Evolutionary conservation across 2,113 vertebrate species (phyloP), one percentile per base, ranked within the genome.

Genomic region (Aptenodytes patagonicus): DNA sequence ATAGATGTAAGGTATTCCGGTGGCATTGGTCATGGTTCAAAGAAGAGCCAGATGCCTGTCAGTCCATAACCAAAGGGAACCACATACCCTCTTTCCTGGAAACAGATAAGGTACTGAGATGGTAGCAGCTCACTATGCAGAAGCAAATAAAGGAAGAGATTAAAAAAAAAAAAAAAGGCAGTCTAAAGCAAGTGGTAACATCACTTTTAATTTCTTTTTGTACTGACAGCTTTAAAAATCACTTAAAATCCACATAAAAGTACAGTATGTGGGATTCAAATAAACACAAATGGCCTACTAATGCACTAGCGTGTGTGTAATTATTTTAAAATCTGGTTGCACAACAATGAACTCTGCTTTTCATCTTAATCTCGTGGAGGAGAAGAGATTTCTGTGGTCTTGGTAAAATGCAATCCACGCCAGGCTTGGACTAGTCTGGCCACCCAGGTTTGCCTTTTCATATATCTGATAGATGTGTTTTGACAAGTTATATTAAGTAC

Each of bases 401-500:
- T 96, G 97, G 88, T 96, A 95, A 96, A 96, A 91, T 92, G 90
- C 97, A 93, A 96, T 86, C 94, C 69, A 77, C 77, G 4, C 98
- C 83, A 89, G 85, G 97, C 97, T 97, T 95, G 97, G 96, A 44
- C 97, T 86, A 91, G 94, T 73, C 95, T 96, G 98, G 86, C 98
- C 98, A 98, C 98, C 98, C 98, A 98, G 95, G 94, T 97, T 98
- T 98, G 94, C 90, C 89, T 97, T 98, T 97, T 97, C 42, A 82
- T 96, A 91, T 95, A 92, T 95, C 98, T 98, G 98, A 98, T 98
- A 98, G 98, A 98, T 98, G 96, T 97, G 98, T 98, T 98, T 98
- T 98, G 98, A 98, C 98, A 98, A 98, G 98, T 98, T 98, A 98
- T 98, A 98, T 98, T 98, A 98, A 98, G 98, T 98, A 98, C 98